Conservation (phyloP, 1,140 invertebrate genomes). For the Drosophila elegans region DNA sequence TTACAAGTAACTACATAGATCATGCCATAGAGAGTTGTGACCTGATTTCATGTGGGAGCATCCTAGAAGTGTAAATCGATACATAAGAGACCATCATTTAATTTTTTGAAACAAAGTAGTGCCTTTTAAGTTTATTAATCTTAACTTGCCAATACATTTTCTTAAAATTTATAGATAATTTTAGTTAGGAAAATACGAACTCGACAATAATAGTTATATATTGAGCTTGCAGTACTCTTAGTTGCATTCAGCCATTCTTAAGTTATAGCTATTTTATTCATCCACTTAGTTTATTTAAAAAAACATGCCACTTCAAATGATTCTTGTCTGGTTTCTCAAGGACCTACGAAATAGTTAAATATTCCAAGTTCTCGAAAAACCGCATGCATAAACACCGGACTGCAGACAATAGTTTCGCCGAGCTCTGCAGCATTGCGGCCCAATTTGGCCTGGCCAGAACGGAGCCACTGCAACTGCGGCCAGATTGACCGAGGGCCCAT, state of each 20-base stretch:
- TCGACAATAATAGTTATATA: no score
- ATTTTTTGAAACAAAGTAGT: no score
- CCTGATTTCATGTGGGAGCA: slow-evolving; percentile 1
- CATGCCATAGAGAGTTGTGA: slow-evolving; percentile 11
- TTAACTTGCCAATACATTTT: no score
- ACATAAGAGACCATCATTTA: no score
- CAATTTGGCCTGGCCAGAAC: slow-evolving; percentile 39
- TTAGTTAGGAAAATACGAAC: no score
- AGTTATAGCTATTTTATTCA: not conserved
- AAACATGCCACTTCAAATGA: not conserved
- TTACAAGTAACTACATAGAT: slow-evolving; percentile 16
- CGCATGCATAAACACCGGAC: slow-evolving; percentile 51
- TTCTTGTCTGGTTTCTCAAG: slow-evolving; percentile 13
- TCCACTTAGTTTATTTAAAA: not conserved
- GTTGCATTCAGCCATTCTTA: no score
- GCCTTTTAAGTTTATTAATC: no score
- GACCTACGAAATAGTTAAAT: slow-evolving; percentile 40
- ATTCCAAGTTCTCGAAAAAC: slow-evolving; percentile 28
- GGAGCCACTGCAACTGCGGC: slow-evolving; percentile 17
- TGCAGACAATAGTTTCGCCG: slow-evolving; percentile 42
- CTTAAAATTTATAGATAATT: no score
- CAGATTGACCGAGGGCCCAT: slow-evolving; percentile 43
- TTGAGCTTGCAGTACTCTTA: no score
- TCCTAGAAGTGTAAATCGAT: not conserved
- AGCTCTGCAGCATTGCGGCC: slow-evolving; percentile 51